Base-by-base conservation (phyloP, 2,113 vertebrate species). In the Microtus pennsylvanicus region DNA sequence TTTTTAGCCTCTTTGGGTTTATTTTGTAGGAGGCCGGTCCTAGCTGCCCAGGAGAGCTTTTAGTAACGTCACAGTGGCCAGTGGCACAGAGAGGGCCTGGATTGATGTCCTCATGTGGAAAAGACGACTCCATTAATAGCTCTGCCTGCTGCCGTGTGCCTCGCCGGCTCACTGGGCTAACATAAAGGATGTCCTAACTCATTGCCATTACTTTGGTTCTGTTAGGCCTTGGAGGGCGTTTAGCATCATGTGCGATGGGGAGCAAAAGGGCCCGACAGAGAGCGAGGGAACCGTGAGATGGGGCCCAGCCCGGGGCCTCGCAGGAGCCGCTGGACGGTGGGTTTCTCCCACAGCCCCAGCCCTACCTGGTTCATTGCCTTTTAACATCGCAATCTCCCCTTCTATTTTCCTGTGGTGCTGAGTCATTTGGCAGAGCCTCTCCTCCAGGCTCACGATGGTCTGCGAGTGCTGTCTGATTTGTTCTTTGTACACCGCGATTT, bases 371-470 rank as follows among this genome's bases (percentile, higher is more conserved):
- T 98, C 87, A 47, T 74, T 97, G 24, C 72, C 96, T 94, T 81
- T 61, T 3, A 99, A 33, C 0, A 30, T 76, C 0, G 93, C 47
- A 0, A 98, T 98, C 91, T 99, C 98, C 19, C 92, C 97, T 95
- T 99, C 97, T 42, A 97, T 96, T 0, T 42, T 86, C 81, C 95
- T 95, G 69, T 97, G 97, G 77, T 95, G 97, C 28, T 97, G 92
- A 0, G 94, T 28, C 28, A 98, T 96, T 45, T 94, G 97, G 5
- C 82, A 95, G 93, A 99, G 94, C 77, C 94, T 98, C 28, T 98
- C 93, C 89, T 99, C 98, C 0, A 99, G 95, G 16, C 97, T 98
- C 89, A 99, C 97, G 5, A 99, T 99, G 0, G 99, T 99, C 98
- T 97, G 97, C 0, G 99, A 97, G 70, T 99, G 98, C 96, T 99